Conservation (phyloP, 1,140 invertebrate species). For the Platyura marginata region DNA sequence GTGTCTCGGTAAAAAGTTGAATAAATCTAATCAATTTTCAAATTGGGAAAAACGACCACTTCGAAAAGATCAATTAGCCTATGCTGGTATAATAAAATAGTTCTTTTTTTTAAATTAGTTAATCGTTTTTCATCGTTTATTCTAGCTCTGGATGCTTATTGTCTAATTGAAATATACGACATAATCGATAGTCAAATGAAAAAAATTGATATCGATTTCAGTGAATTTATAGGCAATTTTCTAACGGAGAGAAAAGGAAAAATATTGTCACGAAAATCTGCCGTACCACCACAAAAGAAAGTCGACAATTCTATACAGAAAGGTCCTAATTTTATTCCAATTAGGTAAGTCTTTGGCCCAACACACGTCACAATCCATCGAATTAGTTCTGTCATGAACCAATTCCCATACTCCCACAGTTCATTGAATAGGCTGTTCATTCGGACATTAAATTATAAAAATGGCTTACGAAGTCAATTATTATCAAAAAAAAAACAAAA, state of each 20-base stretch:
- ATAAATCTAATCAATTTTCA: constrained; percentile 69
- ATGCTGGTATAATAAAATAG: constrained; percentile 37
- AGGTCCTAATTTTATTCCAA: neutral
- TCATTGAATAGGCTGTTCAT: no score
- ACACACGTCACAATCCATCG: no score
- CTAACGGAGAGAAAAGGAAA: constrained; percentile 18
- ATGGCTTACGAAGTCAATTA: no score
- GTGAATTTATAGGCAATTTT: constrained; percentile 31
- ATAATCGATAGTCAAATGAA: constrained; percentile 27
- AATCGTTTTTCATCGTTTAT: constrained; percentile 7
- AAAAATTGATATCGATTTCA: constrained; percentile 28
- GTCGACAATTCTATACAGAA: neutral
- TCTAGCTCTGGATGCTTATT: constrained; percentile 56
- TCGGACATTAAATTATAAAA: no score
- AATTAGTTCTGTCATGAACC: no score
- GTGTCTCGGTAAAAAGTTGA: constrained; percentile 47
- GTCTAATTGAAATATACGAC: constrained; percentile 52
- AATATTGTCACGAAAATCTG: constrained; percentile 6
- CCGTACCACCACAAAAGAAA: neutral
- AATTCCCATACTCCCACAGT: neutral
- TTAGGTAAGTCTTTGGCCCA: neutral
- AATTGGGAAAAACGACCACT: constrained; percentile 69
- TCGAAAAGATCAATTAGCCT: constrained; percentile 46
- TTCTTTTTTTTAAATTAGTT: neutral
- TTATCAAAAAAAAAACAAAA: neutral